Conservation (phyloP, 2,797 vertebrate genomes). For the Miichthys miiuy region DNA sequence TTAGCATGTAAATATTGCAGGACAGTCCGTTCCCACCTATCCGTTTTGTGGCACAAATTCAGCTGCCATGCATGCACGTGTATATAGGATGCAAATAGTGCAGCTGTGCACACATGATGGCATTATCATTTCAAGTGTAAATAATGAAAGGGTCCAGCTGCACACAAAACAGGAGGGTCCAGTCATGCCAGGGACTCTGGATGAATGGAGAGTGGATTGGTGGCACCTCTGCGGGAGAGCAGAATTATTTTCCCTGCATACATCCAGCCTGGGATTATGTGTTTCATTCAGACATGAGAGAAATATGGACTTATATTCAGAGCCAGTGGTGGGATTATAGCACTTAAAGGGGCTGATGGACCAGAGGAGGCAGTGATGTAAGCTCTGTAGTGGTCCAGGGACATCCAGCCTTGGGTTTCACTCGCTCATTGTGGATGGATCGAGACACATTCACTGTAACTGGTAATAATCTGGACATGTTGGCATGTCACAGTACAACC, state of each 20-base stretch:
- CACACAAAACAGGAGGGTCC: slow-evolving; percentile 66
- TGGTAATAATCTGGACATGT: neutral
- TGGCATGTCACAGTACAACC: neutral
- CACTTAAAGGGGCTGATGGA: slow-evolving; percentile 28
- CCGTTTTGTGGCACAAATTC: slow-evolving; percentile 71
- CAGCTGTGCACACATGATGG: slow-evolving; percentile 82
- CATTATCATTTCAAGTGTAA: slow-evolving; percentile 85
- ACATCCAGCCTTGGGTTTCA: slow-evolving; percentile 22
- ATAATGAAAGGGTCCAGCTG: slow-evolving; percentile 84
- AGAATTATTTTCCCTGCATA: slow-evolving; percentile 31
- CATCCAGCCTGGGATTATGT: slow-evolving; percentile 45
- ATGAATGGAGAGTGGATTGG: slow-evolving; percentile 58
- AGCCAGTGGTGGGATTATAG: slow-evolving; percentile 34
- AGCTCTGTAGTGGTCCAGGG: slow-evolving; percentile 14
- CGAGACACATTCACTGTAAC: neutral
- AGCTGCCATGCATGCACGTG: slow-evolving; percentile 39
- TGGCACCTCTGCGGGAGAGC: slow-evolving; percentile 41
- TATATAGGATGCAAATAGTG: slow-evolving; percentile 75
- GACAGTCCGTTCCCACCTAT: slow-evolving; percentile 33
- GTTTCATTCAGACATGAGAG: slow-evolving; percentile 34
- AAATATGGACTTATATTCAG: slow-evolving; percentile 18
- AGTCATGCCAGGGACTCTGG: slow-evolving; percentile 51
- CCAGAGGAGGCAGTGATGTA: slow-evolving; percentile 20
- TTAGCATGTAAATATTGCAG: slow-evolving; percentile 53
- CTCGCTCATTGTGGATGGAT: slow-evolving; percentile 3